A percentile compares a stretch with the other conserved stretches of the same genome.
phyloP scores from a whole-genome alignment of 2,113 vertebrate species.

The Malaclemys terrapin region DNA sequence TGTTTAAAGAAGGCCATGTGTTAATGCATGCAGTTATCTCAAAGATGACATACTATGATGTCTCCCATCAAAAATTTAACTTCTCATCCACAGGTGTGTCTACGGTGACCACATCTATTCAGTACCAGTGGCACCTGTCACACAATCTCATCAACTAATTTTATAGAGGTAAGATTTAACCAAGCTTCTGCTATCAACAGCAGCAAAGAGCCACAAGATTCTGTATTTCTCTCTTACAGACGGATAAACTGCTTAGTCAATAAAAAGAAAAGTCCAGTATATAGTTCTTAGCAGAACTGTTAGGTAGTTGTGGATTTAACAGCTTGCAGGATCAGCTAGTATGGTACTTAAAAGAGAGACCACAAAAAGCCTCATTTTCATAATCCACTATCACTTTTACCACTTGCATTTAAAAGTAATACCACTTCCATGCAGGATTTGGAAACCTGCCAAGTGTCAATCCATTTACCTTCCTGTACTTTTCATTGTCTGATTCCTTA shows the following conservation, averaged over 20 bases:
- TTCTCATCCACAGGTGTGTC: fast-evolving
- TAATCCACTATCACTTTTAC: background rate
- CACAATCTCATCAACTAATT: fast-evolving
- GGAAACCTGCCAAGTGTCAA: background rate
- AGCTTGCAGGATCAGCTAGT: background rate
- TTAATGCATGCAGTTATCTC: background rate
- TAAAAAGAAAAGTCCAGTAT: background rate
- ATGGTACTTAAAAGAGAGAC: conserved; percentile 5
- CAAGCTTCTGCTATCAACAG: background rate
- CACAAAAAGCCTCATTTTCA: fast-evolving
- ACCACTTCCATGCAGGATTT: background rate
- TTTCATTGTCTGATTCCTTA: background rate
- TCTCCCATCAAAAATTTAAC: background rate
- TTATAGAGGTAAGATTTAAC: fast-evolving
- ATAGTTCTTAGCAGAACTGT: fast-evolving
- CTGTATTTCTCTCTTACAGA: fast-evolving
- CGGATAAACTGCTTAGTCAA: fast-evolving
- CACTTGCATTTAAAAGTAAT: conserved; percentile 15
- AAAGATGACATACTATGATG: fast-evolving
- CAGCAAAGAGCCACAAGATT: background rate
- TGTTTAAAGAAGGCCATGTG: background rate
- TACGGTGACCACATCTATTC: fast-evolving
- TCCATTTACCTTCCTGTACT: background rate
- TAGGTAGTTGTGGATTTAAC: background rate
- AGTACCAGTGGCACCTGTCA: fast-evolving